These are phyloP conservation scores for Hybognathus amarus DNA, from an alignment of 2,797 vertebrate species.

Conservation along the genomic window DNA sequence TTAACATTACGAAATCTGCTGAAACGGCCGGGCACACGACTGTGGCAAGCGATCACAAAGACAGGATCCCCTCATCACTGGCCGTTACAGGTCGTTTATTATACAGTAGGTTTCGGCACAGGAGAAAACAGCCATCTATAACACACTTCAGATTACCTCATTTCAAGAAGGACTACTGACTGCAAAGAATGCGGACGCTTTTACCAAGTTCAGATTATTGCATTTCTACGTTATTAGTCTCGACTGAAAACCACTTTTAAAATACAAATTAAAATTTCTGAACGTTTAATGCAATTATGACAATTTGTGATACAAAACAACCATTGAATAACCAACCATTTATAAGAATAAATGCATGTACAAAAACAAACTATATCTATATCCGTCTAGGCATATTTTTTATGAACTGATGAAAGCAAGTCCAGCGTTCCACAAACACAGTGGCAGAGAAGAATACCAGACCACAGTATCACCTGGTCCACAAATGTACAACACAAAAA, in stretches of 20 bases:
- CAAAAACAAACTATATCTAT: conserved; percentile 3
- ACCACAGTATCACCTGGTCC: conserved; percentile 46
- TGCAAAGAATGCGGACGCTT: conserved; percentile 43
- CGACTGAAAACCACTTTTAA: conserved; percentile 39
- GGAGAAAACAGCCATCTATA: conserved; percentile 39
- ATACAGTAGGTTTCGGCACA: conserved; percentile 45
- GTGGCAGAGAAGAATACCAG: conserved; percentile 37
- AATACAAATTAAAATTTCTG: not conserved
- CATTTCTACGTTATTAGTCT: conserved; percentile 50
- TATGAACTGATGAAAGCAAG: not conserved
- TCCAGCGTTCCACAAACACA: conserved; percentile 16
- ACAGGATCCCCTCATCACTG: conserved; percentile 53
- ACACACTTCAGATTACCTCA: conserved; percentile 45
- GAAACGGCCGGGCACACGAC: conserved; percentile 54
- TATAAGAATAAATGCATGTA: not conserved
- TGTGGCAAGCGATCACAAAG: conserved; percentile 60
- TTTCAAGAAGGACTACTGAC: conserved; percentile 50
- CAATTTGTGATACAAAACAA: not conserved
- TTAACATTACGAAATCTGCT: conserved; percentile 64
- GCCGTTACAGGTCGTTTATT: conserved; percentile 59
- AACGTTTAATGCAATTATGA: not conserved
- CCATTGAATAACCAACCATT: not conserved
- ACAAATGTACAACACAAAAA: conserved; percentile 31
- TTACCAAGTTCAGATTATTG: conserved; percentile 49
- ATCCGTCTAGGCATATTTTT: not conserved